Percentiles rank a stretch among this genome's conserved stretches.
Conservation (phyloP, 2,113 vertebrate species). For the Protobothrops mucrosquamatus region DNA sequence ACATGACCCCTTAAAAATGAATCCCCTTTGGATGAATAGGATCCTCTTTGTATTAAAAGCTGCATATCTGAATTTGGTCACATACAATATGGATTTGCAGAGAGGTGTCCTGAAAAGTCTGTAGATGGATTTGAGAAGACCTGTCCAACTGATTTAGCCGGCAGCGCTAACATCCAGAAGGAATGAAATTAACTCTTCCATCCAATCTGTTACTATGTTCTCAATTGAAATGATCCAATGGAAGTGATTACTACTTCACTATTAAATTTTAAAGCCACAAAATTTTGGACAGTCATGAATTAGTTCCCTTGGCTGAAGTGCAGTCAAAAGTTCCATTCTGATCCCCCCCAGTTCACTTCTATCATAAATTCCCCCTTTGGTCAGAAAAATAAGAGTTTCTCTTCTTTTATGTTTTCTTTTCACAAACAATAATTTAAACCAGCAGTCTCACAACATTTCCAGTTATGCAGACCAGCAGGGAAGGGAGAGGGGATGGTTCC, state of each 20-base stretch:
- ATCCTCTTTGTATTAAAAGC: too few relatives aligned
- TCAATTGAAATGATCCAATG: neutral
- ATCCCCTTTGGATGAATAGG: too few relatives aligned
- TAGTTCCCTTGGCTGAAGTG: neutral
- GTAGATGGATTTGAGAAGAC: too few relatives aligned
- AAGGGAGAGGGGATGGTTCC: neutral
- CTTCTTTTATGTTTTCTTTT: neutral
- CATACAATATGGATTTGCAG: too few relatives aligned
- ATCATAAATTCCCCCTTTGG: conserved; percentile 23
- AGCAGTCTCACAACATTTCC: neutral
- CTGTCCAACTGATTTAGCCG: too few relatives aligned
- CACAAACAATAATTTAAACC: conserved; percentile 34
- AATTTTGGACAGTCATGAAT: neutral
- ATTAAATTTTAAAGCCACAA: neutral
- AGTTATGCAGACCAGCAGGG: neutral
- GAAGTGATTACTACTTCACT: neutral
- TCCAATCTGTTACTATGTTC: neutral
- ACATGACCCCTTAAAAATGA: too few relatives aligned
- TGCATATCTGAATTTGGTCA: too few relatives aligned
- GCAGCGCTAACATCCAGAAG: neutral
- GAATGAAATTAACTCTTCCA: neutral
- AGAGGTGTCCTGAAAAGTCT: too few relatives aligned
- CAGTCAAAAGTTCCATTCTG: neutral
- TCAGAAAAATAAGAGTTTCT: conserved; percentile 50
- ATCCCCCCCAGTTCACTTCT: neutral